Conservation (phyloP, 2,888 invertebrate genomes). For the Hydrotaea cyrtoneurina region DNA sequence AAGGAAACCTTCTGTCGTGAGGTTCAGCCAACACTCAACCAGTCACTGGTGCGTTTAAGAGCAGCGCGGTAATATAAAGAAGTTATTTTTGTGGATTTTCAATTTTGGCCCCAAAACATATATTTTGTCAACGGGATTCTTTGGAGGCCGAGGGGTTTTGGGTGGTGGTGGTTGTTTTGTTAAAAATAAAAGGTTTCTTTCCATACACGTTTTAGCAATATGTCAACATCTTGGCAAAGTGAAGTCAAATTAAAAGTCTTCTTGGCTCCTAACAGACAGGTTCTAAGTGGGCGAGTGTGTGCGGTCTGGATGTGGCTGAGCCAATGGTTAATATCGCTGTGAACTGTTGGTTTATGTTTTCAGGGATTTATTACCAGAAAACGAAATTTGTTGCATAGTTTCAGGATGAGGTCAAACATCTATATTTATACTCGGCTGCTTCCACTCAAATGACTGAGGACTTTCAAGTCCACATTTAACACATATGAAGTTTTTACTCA, state of each 20-base stretch:
- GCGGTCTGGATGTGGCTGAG: too few relatives aligned
- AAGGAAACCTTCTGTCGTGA: neutral
- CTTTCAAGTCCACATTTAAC: too few relatives aligned
- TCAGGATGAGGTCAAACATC: neutral
- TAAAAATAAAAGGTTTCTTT: neutral
- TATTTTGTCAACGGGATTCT: conserved; percentile 17
- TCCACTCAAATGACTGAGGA: too few relatives aligned
- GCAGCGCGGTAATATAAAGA: neutral
- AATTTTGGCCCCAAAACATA: neutral
- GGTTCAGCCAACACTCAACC: neutral
- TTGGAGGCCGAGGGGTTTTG: neutral
- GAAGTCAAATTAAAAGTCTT: conserved; percentile 28
- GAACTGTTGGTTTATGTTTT: neutral
- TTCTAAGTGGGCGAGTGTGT: too few relatives aligned
- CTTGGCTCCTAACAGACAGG: neutral
- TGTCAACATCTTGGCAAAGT: conserved; percentile 29
- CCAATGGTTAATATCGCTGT: neutral
- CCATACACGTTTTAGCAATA: conserved; percentile 45
- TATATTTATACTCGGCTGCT: too few relatives aligned
- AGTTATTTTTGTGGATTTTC: conserved; percentile 9
- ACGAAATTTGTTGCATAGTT: conserved; percentile 11
- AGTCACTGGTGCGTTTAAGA: neutral
- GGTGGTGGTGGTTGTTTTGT: neutral
- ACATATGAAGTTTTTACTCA: too few relatives aligned
- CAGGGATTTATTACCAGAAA: neutral